Base-by-base conservation (phyloP, 2,888 invertebrate genomes). In the Clepsis dumicolana region DNA sequence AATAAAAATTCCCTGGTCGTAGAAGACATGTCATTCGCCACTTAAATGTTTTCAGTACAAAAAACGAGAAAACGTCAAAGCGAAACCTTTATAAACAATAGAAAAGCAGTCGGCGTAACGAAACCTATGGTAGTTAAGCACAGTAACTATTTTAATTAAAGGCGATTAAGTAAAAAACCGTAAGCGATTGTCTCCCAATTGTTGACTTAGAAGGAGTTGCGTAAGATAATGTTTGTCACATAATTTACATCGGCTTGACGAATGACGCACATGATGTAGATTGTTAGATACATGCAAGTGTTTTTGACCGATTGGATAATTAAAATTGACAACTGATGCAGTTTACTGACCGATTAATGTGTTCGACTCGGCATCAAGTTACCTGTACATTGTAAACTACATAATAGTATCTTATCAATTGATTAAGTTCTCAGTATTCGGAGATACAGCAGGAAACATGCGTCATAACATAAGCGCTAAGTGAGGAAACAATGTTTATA, bases 401-500 rank as follows among this genome's bases (percentile, higher is more conserved):
- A 21, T 48, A 16, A 38, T 48, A 21, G 21, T 21, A 21, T 8
- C 48, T 48, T 35, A 29, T 35, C 12, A 2, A 48, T 48, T 44
- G 44, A 44, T 18, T 10, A 48, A 48, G 48, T 18, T 18, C 41
- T 44, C 16, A 16, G 18, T 12, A 12, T 18, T 44, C 8, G 18
- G 5, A 21, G 10, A 48, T 27, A 44, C 24, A 25, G 21, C 25
- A 29, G 14, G 7, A 61, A 44, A 16, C 24, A 38, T 61, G 64
- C 53, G 27, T 64, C 41, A 64, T 27, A 53, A 32, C 53, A 63
- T 8, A 64, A n/a, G 18, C 18, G 3, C n/a, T 52, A 52, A 16
- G 54, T 21, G 50, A 48, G 48, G 50, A 67, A 50, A 67, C 50
- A 41, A 35, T 27, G 18, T 35, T 61, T 62, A 38, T 67, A 25